phyloP scores from a whole-genome alignment of 2,888 invertebrate genomes.

The Oeneis ivallda region DNA sequence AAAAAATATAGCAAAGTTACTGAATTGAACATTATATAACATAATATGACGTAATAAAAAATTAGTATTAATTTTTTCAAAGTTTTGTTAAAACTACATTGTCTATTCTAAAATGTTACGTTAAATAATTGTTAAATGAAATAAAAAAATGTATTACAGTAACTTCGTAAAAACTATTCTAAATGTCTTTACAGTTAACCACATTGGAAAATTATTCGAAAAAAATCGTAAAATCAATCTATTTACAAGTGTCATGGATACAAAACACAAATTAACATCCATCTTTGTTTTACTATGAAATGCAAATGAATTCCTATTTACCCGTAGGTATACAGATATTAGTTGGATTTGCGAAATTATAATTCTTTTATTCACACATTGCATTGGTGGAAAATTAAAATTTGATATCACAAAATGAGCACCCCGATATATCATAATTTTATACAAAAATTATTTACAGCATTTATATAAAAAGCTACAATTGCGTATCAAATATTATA shows the following conservation, averaged over 20 bases:
- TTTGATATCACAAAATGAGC: neutral
- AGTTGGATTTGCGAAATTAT: constrained; percentile 16
- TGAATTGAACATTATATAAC: neutral
- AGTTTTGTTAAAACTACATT: neutral
- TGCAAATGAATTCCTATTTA: neutral
- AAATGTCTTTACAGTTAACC: constrained; percentile 19
- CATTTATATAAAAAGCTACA: constrained; percentile 14
- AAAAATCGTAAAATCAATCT: constrained; percentile 30
- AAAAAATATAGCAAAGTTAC: neutral
- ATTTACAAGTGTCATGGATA: constrained; percentile 32
- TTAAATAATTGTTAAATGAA: neutral
- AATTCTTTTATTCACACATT: neutral
- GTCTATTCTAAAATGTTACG: neutral
- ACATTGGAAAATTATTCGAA: constrained; percentile 17
- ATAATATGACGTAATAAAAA: neutral
- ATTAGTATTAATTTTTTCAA: neutral
- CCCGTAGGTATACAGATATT: too few relatives aligned
- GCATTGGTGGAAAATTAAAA: neutral
- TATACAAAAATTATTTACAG: constrained; percentile 25
- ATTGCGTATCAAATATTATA: neutral
- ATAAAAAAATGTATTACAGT: neutral
- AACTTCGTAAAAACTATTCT: constrained; percentile 9
- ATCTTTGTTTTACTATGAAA: neutral
- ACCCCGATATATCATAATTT: neutral
- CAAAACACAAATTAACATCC: constrained; percentile 22